Evolutionary conservation across 2,797 vertebrate genomes (phyloP), one percentile per base, ranked within the genome.

Genomic region (Forpus xanthops): DNA sequence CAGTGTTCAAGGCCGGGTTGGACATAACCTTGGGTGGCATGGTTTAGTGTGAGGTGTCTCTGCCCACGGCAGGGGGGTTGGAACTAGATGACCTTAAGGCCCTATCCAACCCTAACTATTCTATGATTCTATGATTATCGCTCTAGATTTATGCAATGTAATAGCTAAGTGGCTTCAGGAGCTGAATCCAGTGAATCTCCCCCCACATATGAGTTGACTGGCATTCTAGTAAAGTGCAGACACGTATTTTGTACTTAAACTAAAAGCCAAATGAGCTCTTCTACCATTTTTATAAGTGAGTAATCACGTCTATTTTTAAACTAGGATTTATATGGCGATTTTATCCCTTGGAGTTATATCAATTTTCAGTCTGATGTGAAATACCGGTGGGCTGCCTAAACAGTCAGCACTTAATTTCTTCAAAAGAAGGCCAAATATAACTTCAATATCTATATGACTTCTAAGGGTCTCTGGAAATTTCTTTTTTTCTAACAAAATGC

Each of bases 221-320:
- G 56, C 81, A 94, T 68, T 68, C 75, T 72, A 80, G 67, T 44
- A 85, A 95, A 93, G 89, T 78, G 75, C 75, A 96, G 65, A 89
- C 41, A 71, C 15, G 55, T 87, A 92, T 93, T 92, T 70, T 78
- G 24, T 72, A 87, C 68, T 89, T 92, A 92, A 85, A 85, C 65
- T 82, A 96, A 94, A 87, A 90, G 81, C 45, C 45, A 94, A 89
- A 92, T 83, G 75, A 89, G 39, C 30, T 77, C 33, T 24, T 78
- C 55, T 75, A 75, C 42, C 42, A 81, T 80, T 93, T 92, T 80
- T 80, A 31, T 90, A 75, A 95, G 50, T 66, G 74, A 89, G 62
- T 87, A 87, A 95, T 96, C 56, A 61, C 37, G 72, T 62, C 68
- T 85, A 74, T 41, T 92, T 61, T 87, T 70, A 87, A 90, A 31